phyloP scores from a whole-genome alignment of 2,797 vertebrate genomes.

The Adelosebastes latens region DNA sequence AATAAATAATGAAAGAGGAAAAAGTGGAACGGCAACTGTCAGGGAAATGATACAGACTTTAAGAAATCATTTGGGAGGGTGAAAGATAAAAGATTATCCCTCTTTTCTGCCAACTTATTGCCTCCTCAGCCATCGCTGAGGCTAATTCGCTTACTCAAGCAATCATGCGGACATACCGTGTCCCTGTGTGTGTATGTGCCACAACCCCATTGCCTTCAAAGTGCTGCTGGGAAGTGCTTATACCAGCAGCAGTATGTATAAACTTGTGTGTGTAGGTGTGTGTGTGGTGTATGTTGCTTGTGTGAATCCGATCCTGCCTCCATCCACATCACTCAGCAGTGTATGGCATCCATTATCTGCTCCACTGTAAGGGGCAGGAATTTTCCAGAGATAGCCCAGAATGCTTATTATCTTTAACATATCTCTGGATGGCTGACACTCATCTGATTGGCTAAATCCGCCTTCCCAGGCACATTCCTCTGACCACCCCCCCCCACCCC shows the following conservation, averaged over 20 bases:
- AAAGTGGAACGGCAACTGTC: slow-evolving; percentile 85
- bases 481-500: slow-evolving; percentile 3
- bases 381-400: slow-evolving; percentile 75
- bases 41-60: slow-evolving; percentile 85
- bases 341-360: slow-evolving; percentile 75
- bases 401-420: slow-evolving; percentile 76
- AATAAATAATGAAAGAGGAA: slow-evolving; percentile 87
- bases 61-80: slow-evolving; percentile 84
- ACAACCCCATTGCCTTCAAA: slow-evolving; percentile 46
- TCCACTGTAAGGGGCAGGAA: slow-evolving; percentile 70
- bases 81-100: slow-evolving; percentile 86
- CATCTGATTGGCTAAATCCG: slow-evolving; percentile 79
- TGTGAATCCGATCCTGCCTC: slow-evolving; percentile 60
- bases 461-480: slow-evolving; percentile 66
- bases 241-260: slow-evolving; percentile 58
- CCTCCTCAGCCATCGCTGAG: slow-evolving; percentile 79
- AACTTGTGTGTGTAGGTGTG: slow-evolving; percentile 12
- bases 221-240: slow-evolving; percentile 64
- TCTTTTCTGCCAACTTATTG: slow-evolving; percentile 81
- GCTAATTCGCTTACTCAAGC: slow-evolving; percentile 86
- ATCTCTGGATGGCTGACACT: slow-evolving; percentile 77
- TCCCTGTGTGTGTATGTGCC: slow-evolving; percentile 2
- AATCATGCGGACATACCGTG: slow-evolving; percentile 69
- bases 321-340: slow-evolving; percentile 72
- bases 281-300: slow-evolving; percentile 39